Conservation (phyloP, 1,140 invertebrate species). For the Subanguina moxae region DNA sequence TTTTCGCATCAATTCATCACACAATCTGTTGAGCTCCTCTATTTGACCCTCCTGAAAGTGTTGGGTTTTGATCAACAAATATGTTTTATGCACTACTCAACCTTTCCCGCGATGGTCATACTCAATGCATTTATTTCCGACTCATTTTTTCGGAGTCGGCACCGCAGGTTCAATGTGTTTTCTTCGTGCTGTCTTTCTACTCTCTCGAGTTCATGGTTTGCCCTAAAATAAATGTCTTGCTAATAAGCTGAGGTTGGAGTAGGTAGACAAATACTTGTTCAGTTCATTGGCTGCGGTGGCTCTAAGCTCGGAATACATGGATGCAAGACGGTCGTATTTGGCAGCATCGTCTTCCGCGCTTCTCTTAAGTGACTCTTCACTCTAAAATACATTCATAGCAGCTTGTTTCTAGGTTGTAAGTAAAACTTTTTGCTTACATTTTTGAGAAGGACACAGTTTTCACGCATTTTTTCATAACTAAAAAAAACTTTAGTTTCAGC, state of each 20-base stretch:
- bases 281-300: constrained; percentile 16
- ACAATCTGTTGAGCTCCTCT: constrained; percentile 18
- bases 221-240: constrained; percentile 17
- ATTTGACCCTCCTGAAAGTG: constrained; percentile 25
- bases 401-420: not conserved
- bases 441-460: constrained; percentile 21
- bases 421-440: constrained; percentile 25
- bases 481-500: not conserved
- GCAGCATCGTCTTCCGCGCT: constrained; percentile 25
- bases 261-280: constrained; percentile 11
- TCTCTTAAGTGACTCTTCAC: constrained; percentile 28
- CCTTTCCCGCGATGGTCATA: constrained; percentile 30
- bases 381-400: constrained; percentile 25
- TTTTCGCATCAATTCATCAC: constrained; percentile 26
- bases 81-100: not conserved
- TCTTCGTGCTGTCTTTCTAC: constrained; percentile 32
- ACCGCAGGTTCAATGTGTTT: constrained; percentile 26
- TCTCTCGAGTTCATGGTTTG: constrained; percentile 29
- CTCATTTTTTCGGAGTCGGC: constrained; percentile 34
- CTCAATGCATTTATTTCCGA: constrained; percentile 27
- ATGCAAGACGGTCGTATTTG: constrained; percentile 24
- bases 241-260: too few relatives aligned
- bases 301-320: constrained; percentile 17
- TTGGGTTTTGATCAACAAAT: not conserved
- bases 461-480: constrained; percentile 17